phyloP scores from a whole-genome alignment of 2,113 vertebrate species.

The Coreoperca whiteheadi region DNA sequence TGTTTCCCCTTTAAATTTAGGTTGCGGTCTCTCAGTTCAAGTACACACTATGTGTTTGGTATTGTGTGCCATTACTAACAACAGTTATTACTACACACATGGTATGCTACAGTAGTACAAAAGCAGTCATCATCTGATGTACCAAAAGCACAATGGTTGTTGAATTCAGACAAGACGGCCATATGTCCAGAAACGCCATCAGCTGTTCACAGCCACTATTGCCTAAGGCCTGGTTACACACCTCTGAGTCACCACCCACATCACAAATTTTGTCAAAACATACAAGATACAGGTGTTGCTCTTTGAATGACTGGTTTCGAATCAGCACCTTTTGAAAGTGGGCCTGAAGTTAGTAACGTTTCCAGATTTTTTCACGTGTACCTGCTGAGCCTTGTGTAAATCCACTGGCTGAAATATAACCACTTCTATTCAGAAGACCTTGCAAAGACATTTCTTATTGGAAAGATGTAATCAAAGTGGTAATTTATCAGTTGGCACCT shows the following conservation, averaged over 20 bases:
- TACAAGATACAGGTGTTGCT: background rate
- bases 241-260: constrained; percentile 7
- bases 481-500: background rate
- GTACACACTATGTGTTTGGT: background rate
- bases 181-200: background rate
- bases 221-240: background rate
- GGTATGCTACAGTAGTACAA: background rate
- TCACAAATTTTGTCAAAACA: background rate
- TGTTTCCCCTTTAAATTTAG: background rate
- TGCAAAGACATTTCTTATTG: background rate
- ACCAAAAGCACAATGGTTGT: background rate
- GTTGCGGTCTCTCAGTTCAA: background rate
- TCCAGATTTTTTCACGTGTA: background rate
- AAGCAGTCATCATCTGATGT: background rate
- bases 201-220: background rate
- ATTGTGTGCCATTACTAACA: background rate
- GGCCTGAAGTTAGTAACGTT: background rate
- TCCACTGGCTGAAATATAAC: background rate
- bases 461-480: constrained; percentile 7
- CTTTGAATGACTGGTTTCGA: background rate
- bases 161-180: background rate
- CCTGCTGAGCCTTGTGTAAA: background rate
- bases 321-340: background rate
- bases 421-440: background rate
- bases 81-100: background rate